Evolutionary conservation across 2,888 invertebrate species (phyloP).

Genomic region (Dolichopus griseipennis): DNA sequence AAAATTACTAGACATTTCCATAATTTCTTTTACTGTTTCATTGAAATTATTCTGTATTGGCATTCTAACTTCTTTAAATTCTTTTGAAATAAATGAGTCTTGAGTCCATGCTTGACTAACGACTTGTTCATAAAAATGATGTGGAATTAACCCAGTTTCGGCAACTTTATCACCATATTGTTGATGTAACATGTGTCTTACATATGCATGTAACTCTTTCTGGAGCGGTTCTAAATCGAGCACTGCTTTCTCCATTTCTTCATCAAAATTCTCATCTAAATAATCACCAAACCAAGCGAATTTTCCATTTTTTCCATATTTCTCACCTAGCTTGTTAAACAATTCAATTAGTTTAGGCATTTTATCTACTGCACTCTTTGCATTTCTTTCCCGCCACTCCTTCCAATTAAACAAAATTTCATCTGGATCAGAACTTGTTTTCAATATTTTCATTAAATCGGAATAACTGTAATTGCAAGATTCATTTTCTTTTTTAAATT

Average conservation of each 20-base stretch:
- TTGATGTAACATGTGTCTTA: conserved; percentile 51
- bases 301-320: conserved; percentile 20
- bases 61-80: not conserved
- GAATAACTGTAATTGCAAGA: conserved; percentile 29
- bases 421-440: conserved; percentile 31
- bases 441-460: conserved; percentile 34
- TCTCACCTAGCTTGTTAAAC: conserved; percentile 24
- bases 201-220: conserved; percentile 66
- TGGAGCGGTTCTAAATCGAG: conserved; percentile 65
- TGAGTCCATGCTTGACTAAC: conserved; percentile 13
- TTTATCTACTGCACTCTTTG: conserved; percentile 24
- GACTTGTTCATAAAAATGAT: conserved; percentile 16
- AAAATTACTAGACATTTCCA: conserved; percentile 14
- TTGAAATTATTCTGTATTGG: conserved; percentile 7
- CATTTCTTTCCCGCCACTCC: conserved; percentile 34
- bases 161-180: conserved; percentile 12
- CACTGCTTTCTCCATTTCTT: conserved; percentile 55
- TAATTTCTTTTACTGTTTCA: not conserved
- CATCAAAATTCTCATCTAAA: conserved; percentile 26
- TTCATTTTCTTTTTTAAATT: not conserved
- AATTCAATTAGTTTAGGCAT: conserved; percentile 25
- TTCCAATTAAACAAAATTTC: conserved; percentile 38
- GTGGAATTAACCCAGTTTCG: conserved; percentile 14
- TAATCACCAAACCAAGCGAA: conserved; percentile 29
- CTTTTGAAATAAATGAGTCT: not conserved